Base-by-base conservation (phyloP, 2,888 invertebrate species). In the Physocephala rufipes region DNA sequence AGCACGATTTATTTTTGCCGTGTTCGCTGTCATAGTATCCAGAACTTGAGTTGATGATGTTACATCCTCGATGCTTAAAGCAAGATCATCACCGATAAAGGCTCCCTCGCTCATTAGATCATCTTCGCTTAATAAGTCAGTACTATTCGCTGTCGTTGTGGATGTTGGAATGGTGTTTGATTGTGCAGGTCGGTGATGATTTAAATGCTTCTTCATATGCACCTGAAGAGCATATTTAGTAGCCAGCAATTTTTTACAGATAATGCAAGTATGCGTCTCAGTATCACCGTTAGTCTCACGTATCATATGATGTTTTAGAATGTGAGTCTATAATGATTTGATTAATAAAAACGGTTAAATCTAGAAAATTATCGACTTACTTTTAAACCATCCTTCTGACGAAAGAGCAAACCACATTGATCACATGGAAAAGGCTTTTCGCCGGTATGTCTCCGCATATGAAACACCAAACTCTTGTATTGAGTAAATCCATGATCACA, bases 321-420 rank as follows among this genome's bases (percentile, higher is more conserved):
- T 77, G 45, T 82, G 82, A 4, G 79, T 78, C 81, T 82, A 59
- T 0, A 75, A 24, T 13, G 66, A 24, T 19, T 47, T 21, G 47
- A 2, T 13, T 1, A 69, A 51, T 45, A 70, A 16, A 58, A 45
- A 58, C 16, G 28, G 43, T 2, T 21, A 5, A 62, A 62, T 19
- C 26, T 49, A 49, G n/a, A n/a, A 36, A 47, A 47, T 63, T 28
- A 13, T 53, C 36, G 13, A 47, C 70, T 69, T 71, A 82, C 82
- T 77, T 82, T 82, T 15, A 84, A 72, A 16, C 82, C 84, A 74
- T 84, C 84, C 28, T 81, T 82, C 71, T 84, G 84, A 1, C 84
- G 78, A 59, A 83, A 84, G 24, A 74, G 76, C 3, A 78, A 72
- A 3, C 81, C 81, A 36, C 84, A 84, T 58, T 79, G 77, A n/a